Evolutionary conservation across 1,140 invertebrate genomes (phyloP).

Genomic region (Cotesia typhae): DNA sequence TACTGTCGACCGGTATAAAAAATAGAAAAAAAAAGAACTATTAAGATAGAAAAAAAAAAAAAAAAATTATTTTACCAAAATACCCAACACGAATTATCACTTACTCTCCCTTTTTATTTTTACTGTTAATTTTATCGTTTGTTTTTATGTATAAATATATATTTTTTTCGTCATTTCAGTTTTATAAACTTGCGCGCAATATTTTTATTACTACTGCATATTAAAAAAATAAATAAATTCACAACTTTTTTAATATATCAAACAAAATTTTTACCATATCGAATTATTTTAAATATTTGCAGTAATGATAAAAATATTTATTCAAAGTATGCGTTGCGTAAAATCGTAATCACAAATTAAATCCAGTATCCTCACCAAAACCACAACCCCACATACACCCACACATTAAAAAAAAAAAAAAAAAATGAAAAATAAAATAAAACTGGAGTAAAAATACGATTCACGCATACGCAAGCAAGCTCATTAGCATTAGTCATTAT

Average conservation of each 20-base stretch:
- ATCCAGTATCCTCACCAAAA: not conserved
- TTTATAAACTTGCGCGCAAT: not conserved
- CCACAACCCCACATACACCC: not conserved
- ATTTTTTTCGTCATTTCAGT: not conserved
- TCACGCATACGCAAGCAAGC: constrained; percentile 28
- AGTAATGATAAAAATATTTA: not conserved
- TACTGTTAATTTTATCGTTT: constrained; percentile 18
- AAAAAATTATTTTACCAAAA: constrained; percentile 5
- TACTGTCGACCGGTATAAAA: constrained; percentile 4
- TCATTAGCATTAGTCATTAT: constrained; percentile 30
- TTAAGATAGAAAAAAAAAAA: not conserved
- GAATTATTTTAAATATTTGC: no score
- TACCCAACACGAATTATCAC: constrained; percentile 22
- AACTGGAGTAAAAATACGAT: not conserved
- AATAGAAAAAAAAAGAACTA: no score
- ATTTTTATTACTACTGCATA: no score
- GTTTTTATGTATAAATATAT: constrained; percentile 16
- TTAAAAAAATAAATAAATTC: no score
- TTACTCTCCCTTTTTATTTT: constrained; percentile 33
- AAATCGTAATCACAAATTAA: not conserved
- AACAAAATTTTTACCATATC: no score
- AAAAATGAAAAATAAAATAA: no score
- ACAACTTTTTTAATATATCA: no score
- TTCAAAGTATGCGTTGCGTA: constrained; percentile 19
- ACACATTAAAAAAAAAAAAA: no score